Conservation (phyloP, 2,113 vertebrate genomes). For the Ophiodon elongatus region DNA sequence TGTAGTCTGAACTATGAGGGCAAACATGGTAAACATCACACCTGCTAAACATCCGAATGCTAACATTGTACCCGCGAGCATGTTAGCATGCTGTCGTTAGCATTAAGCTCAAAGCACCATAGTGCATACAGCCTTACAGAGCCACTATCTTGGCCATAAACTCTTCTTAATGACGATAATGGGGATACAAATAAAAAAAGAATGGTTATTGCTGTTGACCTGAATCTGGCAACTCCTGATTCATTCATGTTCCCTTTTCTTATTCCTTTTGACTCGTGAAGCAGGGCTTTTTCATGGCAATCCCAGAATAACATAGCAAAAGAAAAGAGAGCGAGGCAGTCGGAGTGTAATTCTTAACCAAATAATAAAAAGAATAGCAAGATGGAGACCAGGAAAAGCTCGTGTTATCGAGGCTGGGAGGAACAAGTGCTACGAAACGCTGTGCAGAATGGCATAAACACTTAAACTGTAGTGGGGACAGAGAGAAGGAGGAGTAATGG, state of each 20-base stretch:
- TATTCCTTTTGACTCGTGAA: background rate
- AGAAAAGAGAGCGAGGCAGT: background rate
- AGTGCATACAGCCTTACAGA: background rate
- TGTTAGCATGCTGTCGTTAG: background rate
- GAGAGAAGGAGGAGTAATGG: conserved; percentile 29
- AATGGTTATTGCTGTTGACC: background rate
- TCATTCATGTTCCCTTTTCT: background rate
- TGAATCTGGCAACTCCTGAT: background rate
- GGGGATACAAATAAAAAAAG: background rate
- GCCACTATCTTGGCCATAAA: no score
- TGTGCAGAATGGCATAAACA: conserved; percentile 20
- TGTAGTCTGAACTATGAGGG: no score
- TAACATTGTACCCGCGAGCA: background rate
- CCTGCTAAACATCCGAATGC: background rate
- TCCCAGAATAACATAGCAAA: background rate
- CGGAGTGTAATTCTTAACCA: background rate
- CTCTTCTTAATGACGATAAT: background rate
- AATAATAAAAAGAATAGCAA: background rate
- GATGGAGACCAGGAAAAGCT: background rate
- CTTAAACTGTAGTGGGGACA: conserved; percentile 20
- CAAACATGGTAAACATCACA: background rate
- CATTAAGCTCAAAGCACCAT: background rate
- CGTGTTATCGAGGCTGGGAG: background rate
- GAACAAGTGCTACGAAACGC: conserved; percentile 18
- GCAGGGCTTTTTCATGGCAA: background rate